phyloP scores from a whole-genome alignment of 2,113 vertebrate genomes.

The Candoia aspera region DNA sequence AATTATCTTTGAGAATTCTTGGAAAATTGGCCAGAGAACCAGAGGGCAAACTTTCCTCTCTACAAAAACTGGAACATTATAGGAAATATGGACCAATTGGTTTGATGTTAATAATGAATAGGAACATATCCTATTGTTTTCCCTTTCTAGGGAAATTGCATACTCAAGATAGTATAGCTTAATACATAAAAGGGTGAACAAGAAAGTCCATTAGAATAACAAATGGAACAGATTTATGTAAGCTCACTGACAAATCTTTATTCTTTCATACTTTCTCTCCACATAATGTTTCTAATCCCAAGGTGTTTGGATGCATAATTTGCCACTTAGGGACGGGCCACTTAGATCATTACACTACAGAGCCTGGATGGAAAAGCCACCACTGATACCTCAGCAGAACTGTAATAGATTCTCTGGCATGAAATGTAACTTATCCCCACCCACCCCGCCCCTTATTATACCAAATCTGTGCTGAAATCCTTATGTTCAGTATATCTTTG shows the following conservation, averaged over 20 bases:
- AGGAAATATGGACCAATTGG: not conserved
- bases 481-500: not conserved
- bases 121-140: not conserved
- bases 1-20: not conserved
- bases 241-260: not conserved
- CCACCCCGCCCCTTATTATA: not conserved
- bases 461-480: not conserved
- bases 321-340: not conserved
- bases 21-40: not conserved
- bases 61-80: not conserved
- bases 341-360: not conserved
- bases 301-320: not conserved
- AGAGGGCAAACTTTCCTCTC: not conserved
- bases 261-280: not conserved
- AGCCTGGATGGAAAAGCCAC: not conserved
- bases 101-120: not conserved
- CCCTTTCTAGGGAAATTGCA: not conserved
- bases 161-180: not conserved
- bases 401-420: not conserved
- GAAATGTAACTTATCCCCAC: not conserved
- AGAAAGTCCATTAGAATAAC: not conserved
- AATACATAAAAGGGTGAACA: not conserved
- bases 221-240: not conserved
- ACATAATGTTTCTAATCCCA: not conserved
- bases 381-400: not conserved